Conservation (phyloP, 2,113 vertebrate genomes). For the Elephantulus edwardii region DNA sequence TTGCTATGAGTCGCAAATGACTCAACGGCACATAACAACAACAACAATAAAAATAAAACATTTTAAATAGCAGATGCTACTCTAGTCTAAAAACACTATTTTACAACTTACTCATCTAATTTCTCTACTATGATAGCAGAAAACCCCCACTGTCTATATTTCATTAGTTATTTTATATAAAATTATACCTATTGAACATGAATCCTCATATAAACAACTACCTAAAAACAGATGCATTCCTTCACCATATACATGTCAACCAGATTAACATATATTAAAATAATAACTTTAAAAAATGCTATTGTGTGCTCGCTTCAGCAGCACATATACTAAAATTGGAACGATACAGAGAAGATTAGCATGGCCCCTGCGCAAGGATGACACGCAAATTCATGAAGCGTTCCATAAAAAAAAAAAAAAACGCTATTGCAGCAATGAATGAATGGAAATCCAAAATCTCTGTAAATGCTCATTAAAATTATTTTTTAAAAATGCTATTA, state of each 20-base stretch:
- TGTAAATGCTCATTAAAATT: too few relatives aligned
- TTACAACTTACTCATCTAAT: background rate
- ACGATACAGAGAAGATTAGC: too few relatives aligned
- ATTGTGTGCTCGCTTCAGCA: too few relatives aligned
- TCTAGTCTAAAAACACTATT: constrained; percentile 40
- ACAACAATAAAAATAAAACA: too few relatives aligned
- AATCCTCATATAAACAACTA: constrained; percentile 5
- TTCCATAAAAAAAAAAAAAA: too few relatives aligned
- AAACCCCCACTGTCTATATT: background rate
- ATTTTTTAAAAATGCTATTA: background rate
- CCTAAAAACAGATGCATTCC: background rate
- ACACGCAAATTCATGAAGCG: too few relatives aligned
- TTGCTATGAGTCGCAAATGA: too few relatives aligned
- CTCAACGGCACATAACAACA: too few relatives aligned
- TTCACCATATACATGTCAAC: constrained; percentile 22
- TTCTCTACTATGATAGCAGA: background rate
- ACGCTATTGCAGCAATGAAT: too few relatives aligned
- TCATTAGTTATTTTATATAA: constrained; percentile 37
- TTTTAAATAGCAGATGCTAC: background rate
- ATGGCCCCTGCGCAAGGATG: too few relatives aligned
- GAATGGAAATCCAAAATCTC: too few relatives aligned
- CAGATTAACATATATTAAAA: constrained; percentile 11
- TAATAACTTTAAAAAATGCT: constrained; percentile 5
- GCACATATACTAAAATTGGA: too few relatives aligned
- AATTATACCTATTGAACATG: background rate